These are phyloP conservation scores for Pangasius macronema DNA, from an alignment of 2,797 vertebrate species.

Conservation along the genomic window DNA sequence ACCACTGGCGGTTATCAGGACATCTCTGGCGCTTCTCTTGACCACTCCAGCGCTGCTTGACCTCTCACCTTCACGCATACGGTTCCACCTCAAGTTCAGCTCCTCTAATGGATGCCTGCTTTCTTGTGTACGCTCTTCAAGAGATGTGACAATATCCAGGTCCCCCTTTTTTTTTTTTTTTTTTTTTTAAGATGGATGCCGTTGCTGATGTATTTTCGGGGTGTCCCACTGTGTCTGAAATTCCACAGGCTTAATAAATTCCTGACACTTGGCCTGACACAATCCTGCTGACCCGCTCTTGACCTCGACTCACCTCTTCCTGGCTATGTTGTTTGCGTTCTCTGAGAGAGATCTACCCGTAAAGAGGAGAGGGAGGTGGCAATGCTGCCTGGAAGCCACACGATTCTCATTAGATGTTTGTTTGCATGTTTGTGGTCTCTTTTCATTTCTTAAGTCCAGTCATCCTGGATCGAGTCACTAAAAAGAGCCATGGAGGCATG, in stretches of 20 bases:
- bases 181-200: slow-evolving; percentile 46
- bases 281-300: slow-evolving; percentile 52
- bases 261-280: slow-evolving; percentile 40
- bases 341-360: slow-evolving; percentile 37
- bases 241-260: slow-evolving; percentile 55
- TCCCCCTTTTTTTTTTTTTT: not conserved
- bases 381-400: slow-evolving; percentile 44
- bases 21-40: slow-evolving; percentile 68
- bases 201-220: slow-evolving; percentile 56
- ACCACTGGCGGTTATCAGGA: slow-evolving; percentile 57
- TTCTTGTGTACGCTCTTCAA: slow-evolving; percentile 15
- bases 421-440: slow-evolving; percentile 51
- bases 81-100: slow-evolving; percentile 31
- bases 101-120: slow-evolving; percentile 46
- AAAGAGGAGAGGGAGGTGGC: slow-evolving; percentile 27
- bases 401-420: slow-evolving; percentile 37
- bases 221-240: slow-evolving; percentile 44
- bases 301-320: slow-evolving; percentile 48
- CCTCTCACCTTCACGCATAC: slow-evolving; percentile 54
- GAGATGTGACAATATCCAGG: slow-evolving; percentile 57
- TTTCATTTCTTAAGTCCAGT: slow-evolving; percentile 39
- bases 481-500: slow-evolving; percentile 28
- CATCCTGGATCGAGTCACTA: slow-evolving; percentile 13
- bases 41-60: slow-evolving; percentile 60
- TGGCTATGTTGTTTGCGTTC: slow-evolving; percentile 55